phyloP scores from a whole-genome alignment of 2,797 vertebrate genomes.

The Vipera latastei region DNA sequence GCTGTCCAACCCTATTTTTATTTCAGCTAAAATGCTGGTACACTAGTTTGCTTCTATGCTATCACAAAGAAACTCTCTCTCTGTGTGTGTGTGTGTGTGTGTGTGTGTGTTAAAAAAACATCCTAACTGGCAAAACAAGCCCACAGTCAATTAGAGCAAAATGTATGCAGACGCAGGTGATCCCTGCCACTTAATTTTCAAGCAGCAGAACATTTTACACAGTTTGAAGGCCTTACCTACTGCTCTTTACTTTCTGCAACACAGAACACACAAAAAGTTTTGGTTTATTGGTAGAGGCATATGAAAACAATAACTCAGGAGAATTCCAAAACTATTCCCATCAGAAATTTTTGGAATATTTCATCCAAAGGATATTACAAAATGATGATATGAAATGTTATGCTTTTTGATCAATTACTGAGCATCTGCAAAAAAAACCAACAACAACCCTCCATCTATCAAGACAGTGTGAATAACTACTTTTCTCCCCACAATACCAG shows the following conservation, averaged over 20 bases:
- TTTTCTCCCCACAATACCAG: not conserved
- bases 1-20: not conserved
- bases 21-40: not conserved
- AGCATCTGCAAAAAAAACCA: not conserved
- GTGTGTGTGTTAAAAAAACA: not conserved
- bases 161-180: slow-evolving; percentile 39
- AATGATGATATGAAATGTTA: slow-evolving; percentile 28
- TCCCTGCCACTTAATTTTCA: slow-evolving; percentile 47
- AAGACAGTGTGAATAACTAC: not conserved
- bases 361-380: slow-evolving; percentile 13
- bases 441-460: not conserved
- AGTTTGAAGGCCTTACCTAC: slow-evolving; percentile 26
- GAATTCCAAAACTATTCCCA: slow-evolving; percentile 4
- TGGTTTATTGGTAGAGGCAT: slow-evolving; percentile 38
- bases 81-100: not conserved
- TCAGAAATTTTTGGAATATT: not conserved
- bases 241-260: slow-evolving; percentile 44
- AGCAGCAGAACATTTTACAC: slow-evolving; percentile 29
- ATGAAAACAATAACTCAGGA: slow-evolving; percentile 37
- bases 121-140: slow-evolving; percentile 46
- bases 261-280: not conserved
- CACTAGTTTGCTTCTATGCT: slow-evolving; percentile 55
- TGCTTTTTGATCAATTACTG: not conserved
- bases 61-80: slow-evolving; percentile 56
- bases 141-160: slow-evolving; percentile 59